Percentiles rank a stretch among this genome's conserved stretches.
Evolutionary conservation across 2,797 vertebrate species (phyloP).

Genomic region (Rhinogobio ventralis): DNA sequence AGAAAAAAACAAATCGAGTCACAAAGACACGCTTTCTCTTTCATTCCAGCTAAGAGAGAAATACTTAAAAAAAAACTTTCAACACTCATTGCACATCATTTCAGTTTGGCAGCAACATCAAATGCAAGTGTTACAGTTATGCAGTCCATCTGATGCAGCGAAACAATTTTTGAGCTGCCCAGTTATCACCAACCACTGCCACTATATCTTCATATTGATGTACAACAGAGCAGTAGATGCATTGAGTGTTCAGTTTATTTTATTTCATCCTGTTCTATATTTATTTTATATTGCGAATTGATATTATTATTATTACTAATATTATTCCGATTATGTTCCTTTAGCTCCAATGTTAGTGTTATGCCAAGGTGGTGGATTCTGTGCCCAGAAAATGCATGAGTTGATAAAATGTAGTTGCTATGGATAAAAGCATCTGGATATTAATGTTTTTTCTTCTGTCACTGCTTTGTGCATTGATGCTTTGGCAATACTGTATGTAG

Average conservation of each 20-base stretch:
- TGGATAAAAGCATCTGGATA: background rate
- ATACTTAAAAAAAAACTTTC: background rate
- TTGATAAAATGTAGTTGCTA: background rate
- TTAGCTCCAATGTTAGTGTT: background rate
- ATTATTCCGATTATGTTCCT: background rate
- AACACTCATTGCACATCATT: background rate
- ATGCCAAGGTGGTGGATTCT: background rate
- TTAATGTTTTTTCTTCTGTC: background rate
- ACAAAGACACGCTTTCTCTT: background rate
- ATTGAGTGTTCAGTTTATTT: background rate
- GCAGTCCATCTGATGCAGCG: background rate
- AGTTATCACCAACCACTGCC: background rate
- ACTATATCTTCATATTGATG: background rate
- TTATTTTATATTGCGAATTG: background rate
- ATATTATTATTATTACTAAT: background rate
- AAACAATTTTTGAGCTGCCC: background rate
- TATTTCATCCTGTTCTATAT: background rate
- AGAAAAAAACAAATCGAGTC: slow-evolving; percentile 42
- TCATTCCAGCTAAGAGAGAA: background rate
- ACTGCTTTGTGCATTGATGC: background rate
- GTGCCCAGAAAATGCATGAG: background rate
- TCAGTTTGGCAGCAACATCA: background rate
- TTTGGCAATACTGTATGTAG: background rate
- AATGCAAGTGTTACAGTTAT: background rate
- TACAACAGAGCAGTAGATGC: background rate